phyloP scores from a whole-genome alignment of 2,888 invertebrate species.

The Agrotis puta region DNA sequence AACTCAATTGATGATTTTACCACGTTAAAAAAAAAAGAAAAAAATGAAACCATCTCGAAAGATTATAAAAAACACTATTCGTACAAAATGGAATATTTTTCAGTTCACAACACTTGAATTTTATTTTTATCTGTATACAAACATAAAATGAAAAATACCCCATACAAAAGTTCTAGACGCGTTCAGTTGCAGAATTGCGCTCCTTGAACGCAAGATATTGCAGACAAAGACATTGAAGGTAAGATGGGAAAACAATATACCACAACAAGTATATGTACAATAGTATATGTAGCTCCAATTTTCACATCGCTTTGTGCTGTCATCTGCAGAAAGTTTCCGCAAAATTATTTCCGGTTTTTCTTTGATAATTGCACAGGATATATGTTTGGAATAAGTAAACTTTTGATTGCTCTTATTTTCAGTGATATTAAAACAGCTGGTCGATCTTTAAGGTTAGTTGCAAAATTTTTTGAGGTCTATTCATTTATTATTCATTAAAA shows the following conservation, averaged over 20 bases:
- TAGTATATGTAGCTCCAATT: not conserved
- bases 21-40: no score
- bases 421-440: not conserved
- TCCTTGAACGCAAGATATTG: slow-evolving; percentile 8
- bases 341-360: slow-evolving; percentile 18
- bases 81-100: no score
- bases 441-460: not conserved
- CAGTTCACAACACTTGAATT: no score
- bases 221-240: slow-evolving; percentile 15
- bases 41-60: no score
- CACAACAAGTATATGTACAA: not conserved
- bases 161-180: slow-evolving; percentile 3
- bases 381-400: slow-evolving; percentile 17
- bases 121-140: no score
- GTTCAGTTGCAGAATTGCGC: slow-evolving; percentile 23
- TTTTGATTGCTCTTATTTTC: slow-evolving; percentile 26
- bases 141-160: no score
- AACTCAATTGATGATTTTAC: no score
- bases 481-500: no score
- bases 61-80: no score
- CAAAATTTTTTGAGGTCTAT: not conserved
- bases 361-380: slow-evolving; percentile 3
- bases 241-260: slow-evolving; percentile 28
- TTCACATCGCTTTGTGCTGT: slow-evolving; percentile 36
- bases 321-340: slow-evolving; percentile 36